These are phyloP conservation scores for Alexandromys oeconomus DNA, from an alignment of 2,797 vertebrate species.

Conservation along the genomic window DNA sequence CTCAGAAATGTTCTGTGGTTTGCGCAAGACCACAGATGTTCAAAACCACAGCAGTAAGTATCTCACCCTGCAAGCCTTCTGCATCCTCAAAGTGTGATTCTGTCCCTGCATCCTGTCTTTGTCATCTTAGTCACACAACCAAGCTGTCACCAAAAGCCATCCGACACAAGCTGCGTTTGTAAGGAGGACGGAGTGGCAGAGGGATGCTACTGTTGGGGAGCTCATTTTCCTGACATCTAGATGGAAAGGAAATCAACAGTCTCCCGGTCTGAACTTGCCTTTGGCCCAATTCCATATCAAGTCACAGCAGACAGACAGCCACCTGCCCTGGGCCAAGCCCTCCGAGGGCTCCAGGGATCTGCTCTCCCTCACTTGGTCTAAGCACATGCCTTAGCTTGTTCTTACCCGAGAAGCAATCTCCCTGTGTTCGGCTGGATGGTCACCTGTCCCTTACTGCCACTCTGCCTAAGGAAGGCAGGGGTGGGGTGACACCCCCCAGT, in stretches of 20 bases:
- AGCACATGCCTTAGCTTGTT: conserved; percentile 92
- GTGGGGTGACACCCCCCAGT: background rate
- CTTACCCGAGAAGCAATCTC: conserved; percentile 92
- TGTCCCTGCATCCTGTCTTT: background rate
- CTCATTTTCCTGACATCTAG: conserved; percentile 79
- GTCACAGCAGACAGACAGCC: conserved; percentile 90
- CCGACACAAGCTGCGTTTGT: background rate
- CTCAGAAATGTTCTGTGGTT: background rate
- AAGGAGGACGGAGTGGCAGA: background rate
- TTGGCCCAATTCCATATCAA: conserved; percentile 91
- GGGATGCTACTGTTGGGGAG: conserved; percentile 40
- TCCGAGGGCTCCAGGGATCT: conserved; percentile 89
- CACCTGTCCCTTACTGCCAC: conserved; percentile 81
- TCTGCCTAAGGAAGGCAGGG: conserved; percentile 86
- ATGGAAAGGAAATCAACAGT: conserved; percentile 75
- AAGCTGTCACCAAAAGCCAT: background rate
- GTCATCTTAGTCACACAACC: rapidly evolving
- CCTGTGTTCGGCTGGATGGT: conserved; percentile 90
- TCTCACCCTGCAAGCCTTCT: rapidly evolving
- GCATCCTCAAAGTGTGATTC: rapidly evolving
- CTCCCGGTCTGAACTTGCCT: conserved; percentile 93
- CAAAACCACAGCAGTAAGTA: rapidly evolving
- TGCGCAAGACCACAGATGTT: background rate
- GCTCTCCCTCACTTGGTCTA: conserved; percentile 91
- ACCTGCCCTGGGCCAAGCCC: conserved; percentile 90